These are phyloP conservation scores for Bruchidius siliquastri DNA, from an alignment of 2,888 invertebrate species.

Conservation along the genomic window DNA sequence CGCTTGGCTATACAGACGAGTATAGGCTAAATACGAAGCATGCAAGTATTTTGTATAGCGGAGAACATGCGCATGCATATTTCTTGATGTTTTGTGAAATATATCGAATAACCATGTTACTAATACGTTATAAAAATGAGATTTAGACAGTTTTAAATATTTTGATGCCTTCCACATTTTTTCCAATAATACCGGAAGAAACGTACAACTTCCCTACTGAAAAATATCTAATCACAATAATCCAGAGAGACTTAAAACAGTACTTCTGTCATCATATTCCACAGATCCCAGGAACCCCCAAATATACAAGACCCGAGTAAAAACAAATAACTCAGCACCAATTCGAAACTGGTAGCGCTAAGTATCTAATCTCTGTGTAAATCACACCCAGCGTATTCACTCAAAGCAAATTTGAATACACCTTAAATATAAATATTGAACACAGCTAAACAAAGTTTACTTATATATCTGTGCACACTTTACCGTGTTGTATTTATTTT, in stretches of 20 bases:
- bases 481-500: constrained; percentile 25
- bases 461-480: constrained; percentile 10
- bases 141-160: too few relatives aligned
- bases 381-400: constrained; percentile 23
- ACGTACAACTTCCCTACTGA: too few relatives aligned
- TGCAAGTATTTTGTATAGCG: too few relatives aligned
- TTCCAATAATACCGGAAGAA: too few relatives aligned
- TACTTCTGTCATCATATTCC: neutral
- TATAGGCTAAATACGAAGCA: too few relatives aligned
- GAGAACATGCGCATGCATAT: too few relatives aligned
- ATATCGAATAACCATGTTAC: too few relatives aligned
- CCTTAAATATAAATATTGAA: constrained; percentile 42
- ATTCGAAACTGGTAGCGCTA: constrained; percentile 30
- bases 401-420: constrained; percentile 37
- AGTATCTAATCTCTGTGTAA: constrained; percentile 31
- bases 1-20: too few relatives aligned
- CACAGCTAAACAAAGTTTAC: constrained; percentile 36
- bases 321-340: constrained; percentile 35
- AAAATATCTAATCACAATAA: neutral
- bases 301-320: constrained; percentile 1
- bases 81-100: too few relatives aligned
- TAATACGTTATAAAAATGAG: too few relatives aligned
- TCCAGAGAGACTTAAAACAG: neutral
- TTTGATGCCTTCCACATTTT: too few relatives aligned
- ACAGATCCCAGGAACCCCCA: neutral